Percentiles rank a stretch among this genome's conserved stretches.
These are phyloP conservation scores for Agrilus mali DNA, from an alignment of 2,888 invertebrate species.

Conservation along the genomic window DNA sequence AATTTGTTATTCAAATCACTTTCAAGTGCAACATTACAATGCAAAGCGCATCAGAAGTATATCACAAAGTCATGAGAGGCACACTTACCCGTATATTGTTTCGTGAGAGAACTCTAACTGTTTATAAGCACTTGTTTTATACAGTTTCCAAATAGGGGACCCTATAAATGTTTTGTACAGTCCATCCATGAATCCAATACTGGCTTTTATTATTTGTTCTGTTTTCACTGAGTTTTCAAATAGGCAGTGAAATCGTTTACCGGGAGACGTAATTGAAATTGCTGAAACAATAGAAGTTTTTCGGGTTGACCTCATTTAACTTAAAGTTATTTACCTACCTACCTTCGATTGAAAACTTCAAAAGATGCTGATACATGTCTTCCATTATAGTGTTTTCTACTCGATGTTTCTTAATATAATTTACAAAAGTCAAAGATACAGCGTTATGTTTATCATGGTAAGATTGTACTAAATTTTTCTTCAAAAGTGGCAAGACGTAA, in stretches of 20 bases:
- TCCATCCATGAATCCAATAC: conserved; percentile 36
- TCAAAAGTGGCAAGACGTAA: conserved; percentile 38
- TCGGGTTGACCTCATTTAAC: neutral
- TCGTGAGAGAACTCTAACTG: conserved; percentile 38
- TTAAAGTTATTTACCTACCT: conserved; percentile 4
- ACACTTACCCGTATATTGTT: conserved; percentile 28
- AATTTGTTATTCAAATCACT: too few relatives aligned
- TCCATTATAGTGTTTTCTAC: conserved; percentile 21
- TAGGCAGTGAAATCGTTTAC: conserved; percentile 34
- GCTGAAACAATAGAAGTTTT: conserved; percentile 25
- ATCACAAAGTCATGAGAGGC: neutral
- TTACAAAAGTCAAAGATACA: conserved; percentile 35
- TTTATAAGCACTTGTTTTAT: conserved; percentile 37
- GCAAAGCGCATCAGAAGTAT: too few relatives aligned
- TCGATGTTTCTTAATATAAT: conserved; percentile 27
- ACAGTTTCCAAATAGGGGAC: conserved; percentile 37
- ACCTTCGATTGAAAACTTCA: conserved; percentile 35
- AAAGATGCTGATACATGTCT: conserved; percentile 30
- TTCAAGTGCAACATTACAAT: too few relatives aligned
- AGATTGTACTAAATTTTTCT: conserved; percentile 31
- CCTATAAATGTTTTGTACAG: conserved; percentile 36
- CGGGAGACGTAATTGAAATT: conserved; percentile 41
- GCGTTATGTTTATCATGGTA: conserved; percentile 32
- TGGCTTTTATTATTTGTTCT: conserved; percentile 33
- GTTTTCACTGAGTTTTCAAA: conserved; percentile 19